Conservation (phyloP, 2,797 vertebrate species). For the Tokudaia tokunoshimensis region DNA sequence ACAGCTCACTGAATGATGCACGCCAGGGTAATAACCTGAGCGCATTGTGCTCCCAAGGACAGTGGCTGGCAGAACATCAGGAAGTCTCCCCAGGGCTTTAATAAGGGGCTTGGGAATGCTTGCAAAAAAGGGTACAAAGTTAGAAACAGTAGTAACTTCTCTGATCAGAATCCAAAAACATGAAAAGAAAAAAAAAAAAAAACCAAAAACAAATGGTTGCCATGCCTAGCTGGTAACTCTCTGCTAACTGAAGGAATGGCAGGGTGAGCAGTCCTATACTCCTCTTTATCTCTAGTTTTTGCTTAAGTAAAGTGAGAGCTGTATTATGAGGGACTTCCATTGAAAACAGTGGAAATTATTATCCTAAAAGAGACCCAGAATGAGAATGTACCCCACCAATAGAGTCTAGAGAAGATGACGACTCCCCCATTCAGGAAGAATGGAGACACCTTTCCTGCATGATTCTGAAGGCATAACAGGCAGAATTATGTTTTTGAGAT, state of each 20-base stretch:
- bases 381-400: background rate
- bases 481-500: background rate
- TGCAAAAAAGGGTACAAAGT: conserved; percentile 71
- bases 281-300: conserved; percentile 53
- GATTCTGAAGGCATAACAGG: background rate
- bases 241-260: conserved; percentile 20
- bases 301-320: conserved; percentile 70
- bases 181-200: conserved; percentile 7
- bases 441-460: background rate
- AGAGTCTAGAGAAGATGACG: background rate
- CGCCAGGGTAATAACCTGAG: conserved; percentile 65
- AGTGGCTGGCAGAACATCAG: conserved; percentile 60
- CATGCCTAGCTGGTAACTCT: conserved; percentile 49
- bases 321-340: conserved; percentile 31
- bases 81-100: conserved; percentile 71
- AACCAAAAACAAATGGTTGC: background rate
- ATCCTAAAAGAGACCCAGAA: conserved; percentile 58
- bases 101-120: conserved; percentile 66
- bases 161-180: conserved; percentile 65
- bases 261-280: background rate
- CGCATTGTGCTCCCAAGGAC: conserved; percentile 69
- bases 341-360: conserved; percentile 76
- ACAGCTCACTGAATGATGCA: conserved; percentile 68
- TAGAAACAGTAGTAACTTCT: conserved; percentile 62
- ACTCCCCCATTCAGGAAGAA: background rate